Evolutionary conservation across 2,888 invertebrate genomes (phyloP).

Genomic region (Helleia helle): DNA sequence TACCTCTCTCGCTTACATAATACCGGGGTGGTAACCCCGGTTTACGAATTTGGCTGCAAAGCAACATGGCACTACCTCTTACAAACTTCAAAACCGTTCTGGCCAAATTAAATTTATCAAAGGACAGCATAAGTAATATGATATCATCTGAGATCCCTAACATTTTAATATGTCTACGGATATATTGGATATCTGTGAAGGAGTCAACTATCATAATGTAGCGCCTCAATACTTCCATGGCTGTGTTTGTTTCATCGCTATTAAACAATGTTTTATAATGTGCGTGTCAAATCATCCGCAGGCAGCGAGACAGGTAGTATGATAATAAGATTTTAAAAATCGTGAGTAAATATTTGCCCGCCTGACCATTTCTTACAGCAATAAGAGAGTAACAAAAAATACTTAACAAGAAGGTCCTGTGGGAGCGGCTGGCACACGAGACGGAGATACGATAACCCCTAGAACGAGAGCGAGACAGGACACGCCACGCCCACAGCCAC

Average conservation of each 20-base stretch:
- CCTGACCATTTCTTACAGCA: conserved; percentile 64
- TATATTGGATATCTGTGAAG: too few species aligned
- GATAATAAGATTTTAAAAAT: conserved; percentile 68
- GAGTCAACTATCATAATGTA: conserved; percentile 4
- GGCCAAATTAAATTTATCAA: too few species aligned
- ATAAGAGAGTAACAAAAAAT: conserved; percentile 65
- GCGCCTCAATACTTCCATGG: not conserved
- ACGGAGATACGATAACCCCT: conserved; percentile 29
- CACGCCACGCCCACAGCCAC: conserved; percentile 69
- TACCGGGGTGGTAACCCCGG: too few species aligned
- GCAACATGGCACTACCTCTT: too few species aligned
- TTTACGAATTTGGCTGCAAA: too few species aligned
- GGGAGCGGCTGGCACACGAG: conserved; percentile 61
- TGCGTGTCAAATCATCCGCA: conserved; percentile 14
- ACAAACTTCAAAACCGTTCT: too few species aligned
- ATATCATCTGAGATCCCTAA: too few species aligned
- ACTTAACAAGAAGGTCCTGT: conserved; percentile 71
- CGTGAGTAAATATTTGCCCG: conserved; percentile 72
- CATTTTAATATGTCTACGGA: too few species aligned
- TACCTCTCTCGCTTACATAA: too few species aligned
- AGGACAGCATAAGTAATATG: too few species aligned
- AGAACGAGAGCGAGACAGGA: conserved; percentile 35
- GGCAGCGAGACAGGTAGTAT: conserved; percentile 35
- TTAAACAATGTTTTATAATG: conserved; percentile 7
- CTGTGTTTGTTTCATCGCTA: not conserved